Conservation (phyloP, 1,140 invertebrate species). For the Bombus haemorrhoidalis region DNA sequence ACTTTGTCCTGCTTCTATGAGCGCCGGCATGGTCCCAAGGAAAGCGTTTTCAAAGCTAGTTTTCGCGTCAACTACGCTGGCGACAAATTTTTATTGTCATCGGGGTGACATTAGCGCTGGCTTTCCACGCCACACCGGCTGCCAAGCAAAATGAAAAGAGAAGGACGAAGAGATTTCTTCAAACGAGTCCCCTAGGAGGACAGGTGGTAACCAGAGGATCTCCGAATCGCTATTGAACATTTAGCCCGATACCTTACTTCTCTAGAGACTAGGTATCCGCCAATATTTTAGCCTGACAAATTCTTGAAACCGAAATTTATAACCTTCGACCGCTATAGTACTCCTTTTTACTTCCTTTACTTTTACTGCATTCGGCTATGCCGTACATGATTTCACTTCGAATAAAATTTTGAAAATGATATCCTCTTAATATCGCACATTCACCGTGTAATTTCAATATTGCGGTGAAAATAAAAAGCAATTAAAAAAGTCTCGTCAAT, state of each 20-base stretch:
- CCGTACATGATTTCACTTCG: slow-evolving; percentile 30
- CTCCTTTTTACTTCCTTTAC: background rate
- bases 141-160: slow-evolving; percentile 42
- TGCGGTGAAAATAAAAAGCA: background rate
- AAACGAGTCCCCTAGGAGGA: slow-evolving; percentile 65
- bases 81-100: slow-evolving; percentile 82
- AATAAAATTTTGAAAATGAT: background rate
- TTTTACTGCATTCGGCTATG: background rate
- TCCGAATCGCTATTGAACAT: slow-evolving; percentile 58
- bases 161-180: slow-evolving; percentile 55
- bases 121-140: background rate
- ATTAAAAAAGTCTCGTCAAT: background rate
- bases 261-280: slow-evolving; percentile 36
- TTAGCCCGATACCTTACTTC: slow-evolving; percentile 29
- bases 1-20: slow-evolving; percentile 21
- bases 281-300: slow-evolving; percentile 70
- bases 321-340: slow-evolving; percentile 14
- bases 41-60: slow-evolving; percentile 58
- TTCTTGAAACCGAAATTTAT: slow-evolving; percentile 73
- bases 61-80: slow-evolving; percentile 79
- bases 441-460: background rate
- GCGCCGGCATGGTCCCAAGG: background rate
- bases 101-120: slow-evolving; percentile 48
- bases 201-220: slow-evolving; percentile 75
- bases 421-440: too few relatives aligned